These are phyloP conservation scores for Nemoura dubitans DNA, from an alignment of 2,888 invertebrate species.

Conservation along the genomic window DNA sequence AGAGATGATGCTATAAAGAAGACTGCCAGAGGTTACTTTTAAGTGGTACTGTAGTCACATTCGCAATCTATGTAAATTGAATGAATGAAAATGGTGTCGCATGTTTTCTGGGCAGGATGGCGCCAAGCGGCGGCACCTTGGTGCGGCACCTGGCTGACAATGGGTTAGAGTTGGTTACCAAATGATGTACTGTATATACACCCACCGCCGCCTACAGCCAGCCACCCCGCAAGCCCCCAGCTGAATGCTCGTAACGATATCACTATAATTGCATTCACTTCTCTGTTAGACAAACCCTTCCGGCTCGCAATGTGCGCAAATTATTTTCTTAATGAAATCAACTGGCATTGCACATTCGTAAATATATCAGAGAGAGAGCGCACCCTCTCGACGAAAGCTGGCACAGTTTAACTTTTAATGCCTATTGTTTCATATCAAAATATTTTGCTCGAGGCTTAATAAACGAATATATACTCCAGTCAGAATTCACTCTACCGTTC, in stretches of 20 bases:
- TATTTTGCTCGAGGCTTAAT: background rate
- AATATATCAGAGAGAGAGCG: background rate
- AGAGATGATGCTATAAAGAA: background rate
- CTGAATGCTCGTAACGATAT: background rate
- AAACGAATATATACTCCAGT: background rate
- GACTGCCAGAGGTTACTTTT: background rate
- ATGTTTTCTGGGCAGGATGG: background rate
- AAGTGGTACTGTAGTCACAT: background rate
- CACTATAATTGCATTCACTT: background rate
- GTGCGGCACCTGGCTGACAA: background rate
- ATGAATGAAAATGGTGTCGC: background rate
- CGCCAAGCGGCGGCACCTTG: too few species aligned
- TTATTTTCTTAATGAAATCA: slow-evolving; percentile 12
- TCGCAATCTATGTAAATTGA: background rate
- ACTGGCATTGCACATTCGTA: background rate
- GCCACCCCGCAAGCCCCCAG: background rate
- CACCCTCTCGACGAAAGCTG: background rate
- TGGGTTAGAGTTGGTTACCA: background rate
- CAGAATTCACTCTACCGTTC: background rate
- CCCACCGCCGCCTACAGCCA: background rate
- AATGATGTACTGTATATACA: background rate
- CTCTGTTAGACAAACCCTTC: background rate
- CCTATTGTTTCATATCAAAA: background rate
- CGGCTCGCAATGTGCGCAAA: background rate
- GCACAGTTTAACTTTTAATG: background rate